Evolutionary conservation across 2,888 invertebrate genomes (phyloP), one percentile per base, ranked within the genome.

Genomic region (Tetropium fuscum): DNA sequence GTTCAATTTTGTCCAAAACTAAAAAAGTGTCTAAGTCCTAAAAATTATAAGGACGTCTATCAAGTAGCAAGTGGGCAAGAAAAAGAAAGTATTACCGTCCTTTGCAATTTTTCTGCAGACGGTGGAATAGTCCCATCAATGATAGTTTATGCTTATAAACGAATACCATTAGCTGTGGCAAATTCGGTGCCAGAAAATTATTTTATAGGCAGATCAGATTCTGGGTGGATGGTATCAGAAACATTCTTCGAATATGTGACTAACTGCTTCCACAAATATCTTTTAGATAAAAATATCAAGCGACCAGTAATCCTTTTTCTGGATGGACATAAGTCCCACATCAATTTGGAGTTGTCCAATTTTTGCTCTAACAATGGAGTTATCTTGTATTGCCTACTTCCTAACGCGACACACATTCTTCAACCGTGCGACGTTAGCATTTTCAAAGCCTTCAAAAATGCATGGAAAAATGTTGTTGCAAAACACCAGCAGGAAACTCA

Each of bases 321-420:
- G 18, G 38, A 38, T 38, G 38, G 38, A 38, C 38, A 38, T 16
- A 15, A 38, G 38, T 38, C 18, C 15, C 38, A 38, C 11, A 30
- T 30, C n/a, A 30, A 30, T n/a, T 65, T 44, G 74, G 75, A 51
- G 30, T 49, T 27, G 53, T 27, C 16, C 15, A 47, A 66, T 8
- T 71, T 69, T 44, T 76, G 75, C 48, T 22, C 47, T 27, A 53
- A 71, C 18, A 58, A 72, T n/a, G 11, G 58, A 53, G 75, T 76
- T 8, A 51, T 58, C 11, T 63, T 75, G 18, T 59, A 70, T 15
- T 60, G 45, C 25, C 43, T 73, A n/a, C 63, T 58, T 5, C 65
- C 70, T 1, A 73, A 72, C 53, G 22, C 68, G 4, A 73, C 66
- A 2, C 70, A 73, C 16, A 60, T 75, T 34, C 34, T 63, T 18